Evolutionary conservation across 2,797 vertebrate genomes (phyloP), one percentile per base, ranked within the genome.

Genomic region (Momotus momota): DNA sequence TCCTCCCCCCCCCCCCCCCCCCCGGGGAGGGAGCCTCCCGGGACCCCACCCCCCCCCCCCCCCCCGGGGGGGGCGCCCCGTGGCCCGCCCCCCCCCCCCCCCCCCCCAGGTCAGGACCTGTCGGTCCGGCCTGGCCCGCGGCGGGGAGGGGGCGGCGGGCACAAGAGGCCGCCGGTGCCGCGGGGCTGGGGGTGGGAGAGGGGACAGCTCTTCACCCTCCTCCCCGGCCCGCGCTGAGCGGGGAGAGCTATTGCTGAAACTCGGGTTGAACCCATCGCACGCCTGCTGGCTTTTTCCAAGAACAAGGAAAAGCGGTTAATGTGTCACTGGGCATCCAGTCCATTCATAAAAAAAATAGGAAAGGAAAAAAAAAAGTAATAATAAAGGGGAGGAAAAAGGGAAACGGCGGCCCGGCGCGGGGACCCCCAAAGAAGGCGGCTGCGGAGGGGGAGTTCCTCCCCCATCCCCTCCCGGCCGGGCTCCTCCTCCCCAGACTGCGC

Each of bases 401-500:
- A 87, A 84, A 14, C 23, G 4, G 31, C 23, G 27, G 60, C 66
- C 8, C 16, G 8, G 51, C 35, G 6, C 72, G 15, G 35, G 52
- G 98, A 98, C 98, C 97, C 97, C 97, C 98, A 94, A 55, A 97
- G 96, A 97, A 97, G 96, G 96, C 90, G 88, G 80, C 90, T 84
- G 85, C 52, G 74, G 87, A 40, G 94, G 82, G 66, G 83, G 64
- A 78, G 33, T 94, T 94, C 92, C 80, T 60, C 31, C 54, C 65
- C 46, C 49, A 61, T n/a, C 54, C 65, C 46, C 43, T 21, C 35
- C 81, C 26, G 57, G 35, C 49, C 35, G 73, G 87, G 95, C 97
- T 97, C 97, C 98, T 92, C 98, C 98, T 94, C 96, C 75, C 58
- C 97, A 99, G 99, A 99, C 98, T 98, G 96, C 96, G 88, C 90